Evolutionary conservation across 2,797 vertebrate genomes (phyloP).

Genomic region (Artibeus jamaicensis): DNA sequence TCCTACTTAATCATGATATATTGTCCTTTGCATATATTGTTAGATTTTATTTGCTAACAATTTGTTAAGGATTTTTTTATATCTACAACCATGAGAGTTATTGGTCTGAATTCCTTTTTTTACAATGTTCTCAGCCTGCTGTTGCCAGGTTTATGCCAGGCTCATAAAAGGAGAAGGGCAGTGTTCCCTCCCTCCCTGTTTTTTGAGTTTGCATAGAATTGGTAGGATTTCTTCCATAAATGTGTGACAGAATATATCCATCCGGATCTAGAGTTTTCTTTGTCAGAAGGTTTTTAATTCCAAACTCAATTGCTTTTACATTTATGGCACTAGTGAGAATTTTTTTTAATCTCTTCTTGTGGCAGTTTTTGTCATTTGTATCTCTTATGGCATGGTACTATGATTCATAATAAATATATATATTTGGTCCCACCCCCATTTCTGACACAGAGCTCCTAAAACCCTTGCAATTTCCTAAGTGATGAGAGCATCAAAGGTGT

Average conservation of each 20-base stretch:
- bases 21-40: background rate
- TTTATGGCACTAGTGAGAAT: background rate
- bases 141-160: background rate
- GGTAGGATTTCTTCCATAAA: background rate
- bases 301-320: background rate
- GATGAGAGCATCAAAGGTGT: background rate
- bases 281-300: background rate
- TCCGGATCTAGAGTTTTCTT: background rate
- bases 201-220: background rate
- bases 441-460: background rate
- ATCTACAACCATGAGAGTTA: background rate
- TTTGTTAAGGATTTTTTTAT: constrained; percentile 18
- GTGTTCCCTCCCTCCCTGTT: background rate
- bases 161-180: background rate
- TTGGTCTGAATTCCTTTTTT: background rate
- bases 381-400: background rate
- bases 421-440: background rate
- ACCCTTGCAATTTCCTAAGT: background rate
- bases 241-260: background rate
- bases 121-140: background rate
- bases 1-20: background rate
- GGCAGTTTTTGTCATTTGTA: background rate
- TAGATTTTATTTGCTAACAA: background rate
- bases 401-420: background rate
- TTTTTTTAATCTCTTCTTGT: background rate